Evolutionary conservation across 2,113 vertebrate genomes (phyloP).

Genomic region (Poeciliopsis occidentalis): DNA sequence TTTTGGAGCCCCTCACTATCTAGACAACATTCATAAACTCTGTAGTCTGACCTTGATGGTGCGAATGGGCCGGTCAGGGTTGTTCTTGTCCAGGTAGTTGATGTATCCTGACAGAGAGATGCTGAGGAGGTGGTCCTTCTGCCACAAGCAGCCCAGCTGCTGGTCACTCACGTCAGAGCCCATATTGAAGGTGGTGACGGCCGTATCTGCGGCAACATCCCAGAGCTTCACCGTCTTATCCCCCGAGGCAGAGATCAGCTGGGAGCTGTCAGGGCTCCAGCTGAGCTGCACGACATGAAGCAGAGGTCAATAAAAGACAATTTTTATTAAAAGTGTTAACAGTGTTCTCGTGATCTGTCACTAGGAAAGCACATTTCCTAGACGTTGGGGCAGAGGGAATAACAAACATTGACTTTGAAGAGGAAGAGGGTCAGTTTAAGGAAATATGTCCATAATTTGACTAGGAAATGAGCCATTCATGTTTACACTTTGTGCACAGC

Average conservation of each 20-base stretch:
- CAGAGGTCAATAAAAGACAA: background rate
- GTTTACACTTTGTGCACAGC: background rate
- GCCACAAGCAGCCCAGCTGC: constrained; percentile 98
- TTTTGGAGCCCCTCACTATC: background rate
- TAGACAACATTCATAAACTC: background rate
- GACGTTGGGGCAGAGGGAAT: background rate
- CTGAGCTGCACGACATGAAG: constrained; percentile 71
- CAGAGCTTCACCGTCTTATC: constrained; percentile 97
- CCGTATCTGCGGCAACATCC: constrained; percentile 85
- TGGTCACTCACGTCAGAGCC: constrained; percentile 89
- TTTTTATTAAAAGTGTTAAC: background rate
- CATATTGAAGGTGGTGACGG: constrained; percentile 90
- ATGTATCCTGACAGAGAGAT: constrained; percentile 94
- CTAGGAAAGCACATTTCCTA: background rate
- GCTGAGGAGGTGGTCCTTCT: constrained; percentile 90
- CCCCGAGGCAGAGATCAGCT: constrained; percentile 94
- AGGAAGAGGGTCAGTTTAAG: background rate
- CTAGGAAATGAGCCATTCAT: background rate
- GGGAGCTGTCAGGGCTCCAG: constrained; percentile 92
- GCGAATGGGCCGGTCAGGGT: constrained; percentile 89
- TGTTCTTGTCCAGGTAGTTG: constrained; percentile 97
- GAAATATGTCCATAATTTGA: background rate
- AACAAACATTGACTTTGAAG: background rate
- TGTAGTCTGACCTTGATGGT: constrained; percentile 85
- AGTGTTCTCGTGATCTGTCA: background rate